Conservation (phyloP, 2,113 vertebrate species). For the Henicopernis longicauda region DNA sequence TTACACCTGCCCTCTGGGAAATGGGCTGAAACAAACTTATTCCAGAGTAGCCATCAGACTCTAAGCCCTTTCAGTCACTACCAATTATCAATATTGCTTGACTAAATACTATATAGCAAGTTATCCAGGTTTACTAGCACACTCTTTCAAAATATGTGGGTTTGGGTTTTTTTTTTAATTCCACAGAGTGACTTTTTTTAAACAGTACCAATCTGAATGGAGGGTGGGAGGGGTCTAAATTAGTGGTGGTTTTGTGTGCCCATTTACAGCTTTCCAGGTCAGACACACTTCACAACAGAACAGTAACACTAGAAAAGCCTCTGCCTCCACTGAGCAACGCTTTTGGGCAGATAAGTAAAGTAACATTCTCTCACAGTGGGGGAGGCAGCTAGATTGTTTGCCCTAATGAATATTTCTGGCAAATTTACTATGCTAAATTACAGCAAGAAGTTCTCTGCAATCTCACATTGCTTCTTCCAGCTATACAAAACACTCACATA, state of each 20-base stretch:
- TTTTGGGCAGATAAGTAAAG: background rate
- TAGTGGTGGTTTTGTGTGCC: background rate
- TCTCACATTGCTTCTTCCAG: background rate
- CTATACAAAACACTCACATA: background rate
- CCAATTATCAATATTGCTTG: background rate
- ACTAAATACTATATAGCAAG: background rate
- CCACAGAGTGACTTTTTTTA: background rate
- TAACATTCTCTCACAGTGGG: background rate
- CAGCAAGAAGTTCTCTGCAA: background rate
- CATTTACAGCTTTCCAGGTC: background rate
- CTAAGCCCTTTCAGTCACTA: background rate
- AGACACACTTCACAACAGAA: background rate
- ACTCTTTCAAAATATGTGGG: background rate
- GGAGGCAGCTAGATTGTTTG: background rate
- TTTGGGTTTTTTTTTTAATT: background rate
- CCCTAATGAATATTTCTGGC: background rate
- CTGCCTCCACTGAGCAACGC: background rate
- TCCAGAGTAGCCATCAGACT: background rate
- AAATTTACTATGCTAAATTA: background rate
- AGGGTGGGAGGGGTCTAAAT: background rate
- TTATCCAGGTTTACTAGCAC: background rate
- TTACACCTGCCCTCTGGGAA: background rate
- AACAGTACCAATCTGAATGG: background rate
- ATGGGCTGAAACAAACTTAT: background rate
- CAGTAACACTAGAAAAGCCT: background rate